Conservation (phyloP, 2,797 vertebrate species). For the Bufotes viridis region DNA sequence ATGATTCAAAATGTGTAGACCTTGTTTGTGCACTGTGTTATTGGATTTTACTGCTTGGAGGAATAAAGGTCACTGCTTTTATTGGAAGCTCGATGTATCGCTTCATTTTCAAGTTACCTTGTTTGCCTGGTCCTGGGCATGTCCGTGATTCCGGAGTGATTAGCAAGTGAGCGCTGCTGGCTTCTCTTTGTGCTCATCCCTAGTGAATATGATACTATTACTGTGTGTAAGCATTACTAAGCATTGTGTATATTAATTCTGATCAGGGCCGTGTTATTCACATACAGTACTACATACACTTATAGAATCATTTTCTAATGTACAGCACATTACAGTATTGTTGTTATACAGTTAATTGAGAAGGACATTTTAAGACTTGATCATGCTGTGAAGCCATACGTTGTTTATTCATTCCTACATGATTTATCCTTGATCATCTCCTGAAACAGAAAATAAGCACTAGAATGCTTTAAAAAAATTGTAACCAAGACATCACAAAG, state of each 20-base stretch:
- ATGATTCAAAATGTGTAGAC: no score
- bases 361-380: background rate
- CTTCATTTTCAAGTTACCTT: no score
- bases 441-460: background rate
- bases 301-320: background rate
- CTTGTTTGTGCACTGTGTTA: no score
- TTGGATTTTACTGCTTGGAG: no score
- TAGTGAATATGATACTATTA: no score
- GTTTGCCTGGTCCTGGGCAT: no score
- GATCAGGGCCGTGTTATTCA: background rate
- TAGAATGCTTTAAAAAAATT: background rate
- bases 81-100: no score
- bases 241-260: background rate
- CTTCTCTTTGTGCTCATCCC: no score
- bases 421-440: background rate
- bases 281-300: background rate
- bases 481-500: background rate
- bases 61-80: no score
- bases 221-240: no score
- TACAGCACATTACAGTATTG: background rate
- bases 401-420: background rate
- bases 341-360: background rate
- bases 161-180: no score
- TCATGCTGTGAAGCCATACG: background rate
- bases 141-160: no score